Conservation (phyloP, 1,140 invertebrate species). For the Galleria mellonella region DNA sequence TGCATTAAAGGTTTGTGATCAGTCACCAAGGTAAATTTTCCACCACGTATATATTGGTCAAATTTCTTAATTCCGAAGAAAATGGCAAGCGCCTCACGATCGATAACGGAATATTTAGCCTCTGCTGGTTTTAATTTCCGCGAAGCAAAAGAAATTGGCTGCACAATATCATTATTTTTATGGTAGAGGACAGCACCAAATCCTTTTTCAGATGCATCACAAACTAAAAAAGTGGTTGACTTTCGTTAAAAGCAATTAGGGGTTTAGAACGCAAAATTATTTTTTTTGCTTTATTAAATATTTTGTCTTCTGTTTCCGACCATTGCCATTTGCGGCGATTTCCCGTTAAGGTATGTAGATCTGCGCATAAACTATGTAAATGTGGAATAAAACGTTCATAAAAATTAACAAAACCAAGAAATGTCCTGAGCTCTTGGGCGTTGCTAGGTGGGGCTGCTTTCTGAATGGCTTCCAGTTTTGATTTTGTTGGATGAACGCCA, state of each 20-base stretch:
- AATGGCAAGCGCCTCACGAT: too few relatives aligned
- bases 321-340: background rate
- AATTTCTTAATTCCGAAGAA: too few relatives aligned
- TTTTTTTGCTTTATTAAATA: background rate
- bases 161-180: background rate
- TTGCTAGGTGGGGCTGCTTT: slow-evolving; percentile 46
- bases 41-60: too few relatives aligned
- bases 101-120: too few relatives aligned
- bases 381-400: too few relatives aligned
- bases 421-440: slow-evolving; percentile 48
- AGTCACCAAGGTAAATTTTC: too few relatives aligned
- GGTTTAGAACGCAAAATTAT: background rate
- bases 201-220: slow-evolving; percentile 13
- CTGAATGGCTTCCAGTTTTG: slow-evolving; percentile 50
- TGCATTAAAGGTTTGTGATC: slow-evolving; percentile 8
- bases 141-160: slow-evolving; percentile 12
- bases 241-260: too few relatives aligned
- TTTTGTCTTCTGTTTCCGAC: background rate
- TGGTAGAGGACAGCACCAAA: slow-evolving; percentile 11
- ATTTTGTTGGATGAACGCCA: slow-evolving; percentile 57
- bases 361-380: too few relatives aligned
- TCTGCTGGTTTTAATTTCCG: too few relatives aligned
- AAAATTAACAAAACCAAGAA: slow-evolving; percentile 52
- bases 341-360: slow-evolving; percentile 4
- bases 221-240: background rate